Conservation (phyloP, 2,888 invertebrate species). For the Cataglyphis cursor region DNA sequence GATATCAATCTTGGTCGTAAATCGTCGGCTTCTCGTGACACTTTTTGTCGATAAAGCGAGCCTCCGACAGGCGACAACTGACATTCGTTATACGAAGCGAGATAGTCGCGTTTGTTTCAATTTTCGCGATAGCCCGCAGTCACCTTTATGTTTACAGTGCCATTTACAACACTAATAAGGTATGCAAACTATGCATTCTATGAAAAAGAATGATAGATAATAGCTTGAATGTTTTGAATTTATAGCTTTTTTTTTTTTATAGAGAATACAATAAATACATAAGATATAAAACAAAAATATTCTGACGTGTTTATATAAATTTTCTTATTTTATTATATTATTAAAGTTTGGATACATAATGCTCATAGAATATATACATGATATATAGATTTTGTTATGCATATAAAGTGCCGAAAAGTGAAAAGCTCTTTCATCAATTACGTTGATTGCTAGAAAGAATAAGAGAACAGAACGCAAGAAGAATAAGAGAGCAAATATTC, state of each 20-base stretch:
- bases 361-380: background rate
- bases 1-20: constrained; percentile 62
- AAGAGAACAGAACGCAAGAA: constrained; percentile 14
- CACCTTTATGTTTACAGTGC: constrained; percentile 46
- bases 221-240: background rate
- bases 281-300: background rate
- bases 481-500: constrained; percentile 18
- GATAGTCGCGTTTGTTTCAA: constrained; percentile 46
- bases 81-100: constrained; percentile 61
- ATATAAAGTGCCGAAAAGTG: constrained; percentile 35
- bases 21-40: constrained; percentile 63
- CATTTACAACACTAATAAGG: constrained; percentile 34
- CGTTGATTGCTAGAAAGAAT: constrained; percentile 52
- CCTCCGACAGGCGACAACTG: constrained; percentile 65
- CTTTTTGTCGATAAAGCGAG: constrained; percentile 62
- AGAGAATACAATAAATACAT: background rate
- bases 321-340: constrained; percentile 12
- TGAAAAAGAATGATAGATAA: background rate
- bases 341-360: background rate
- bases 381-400: background rate
- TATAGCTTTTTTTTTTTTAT: background rate
- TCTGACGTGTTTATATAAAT: background rate
- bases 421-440: constrained; percentile 51
- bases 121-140: constrained; percentile 44
- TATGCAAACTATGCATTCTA: background rate